Percentiles rank a stretch among this genome's conserved stretches.
These are phyloP conservation scores for Otis tarda DNA, from an alignment of 2,113 vertebrate species.

Conservation along the genomic window DNA sequence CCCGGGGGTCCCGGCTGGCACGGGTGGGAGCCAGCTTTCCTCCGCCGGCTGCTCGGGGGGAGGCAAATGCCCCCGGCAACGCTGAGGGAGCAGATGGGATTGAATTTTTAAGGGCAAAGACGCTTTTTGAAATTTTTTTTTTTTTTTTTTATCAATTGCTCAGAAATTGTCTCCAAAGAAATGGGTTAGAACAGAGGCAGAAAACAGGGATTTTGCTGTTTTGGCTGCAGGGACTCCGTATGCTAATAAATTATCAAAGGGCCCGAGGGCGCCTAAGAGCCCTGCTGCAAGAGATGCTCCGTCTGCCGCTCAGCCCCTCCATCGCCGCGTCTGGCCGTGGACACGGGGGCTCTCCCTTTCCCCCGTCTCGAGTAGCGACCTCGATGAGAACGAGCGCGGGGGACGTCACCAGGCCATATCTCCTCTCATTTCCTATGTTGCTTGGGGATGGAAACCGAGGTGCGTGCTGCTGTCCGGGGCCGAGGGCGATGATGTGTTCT, in stretches of 20 bases:
- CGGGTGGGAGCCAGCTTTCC: neutral
- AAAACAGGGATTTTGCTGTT: neutral
- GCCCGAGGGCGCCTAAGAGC: accelerated
- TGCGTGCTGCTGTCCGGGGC: neutral
- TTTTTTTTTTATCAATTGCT: neutral
- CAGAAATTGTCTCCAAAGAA: neutral
- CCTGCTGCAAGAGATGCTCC: neutral
- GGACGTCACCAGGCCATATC: neutral
- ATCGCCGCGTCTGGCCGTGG: neutral
- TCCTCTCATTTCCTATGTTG: neutral
- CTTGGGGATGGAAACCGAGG: accelerated
- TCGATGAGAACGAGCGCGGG: accelerated
- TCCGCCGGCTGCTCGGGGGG: neutral
- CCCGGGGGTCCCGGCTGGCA: accelerated
- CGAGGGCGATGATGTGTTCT: accelerated
- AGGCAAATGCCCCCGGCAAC: accelerated
- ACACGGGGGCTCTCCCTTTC: accelerated
- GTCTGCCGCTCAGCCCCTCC: neutral
- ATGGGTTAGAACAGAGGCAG: neutral
- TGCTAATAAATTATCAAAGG: neutral
- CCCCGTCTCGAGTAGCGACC: neutral
- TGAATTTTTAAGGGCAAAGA: neutral
- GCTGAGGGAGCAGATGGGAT: neutral
- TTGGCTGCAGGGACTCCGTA: neutral
- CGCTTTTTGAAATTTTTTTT: neutral